A percentile compares a stretch with the other conserved stretches of the same genome.
phyloP scores from a whole-genome alignment of 53 echinoderm and acorn worm species.

The Echinometra lucunter region DNA sequence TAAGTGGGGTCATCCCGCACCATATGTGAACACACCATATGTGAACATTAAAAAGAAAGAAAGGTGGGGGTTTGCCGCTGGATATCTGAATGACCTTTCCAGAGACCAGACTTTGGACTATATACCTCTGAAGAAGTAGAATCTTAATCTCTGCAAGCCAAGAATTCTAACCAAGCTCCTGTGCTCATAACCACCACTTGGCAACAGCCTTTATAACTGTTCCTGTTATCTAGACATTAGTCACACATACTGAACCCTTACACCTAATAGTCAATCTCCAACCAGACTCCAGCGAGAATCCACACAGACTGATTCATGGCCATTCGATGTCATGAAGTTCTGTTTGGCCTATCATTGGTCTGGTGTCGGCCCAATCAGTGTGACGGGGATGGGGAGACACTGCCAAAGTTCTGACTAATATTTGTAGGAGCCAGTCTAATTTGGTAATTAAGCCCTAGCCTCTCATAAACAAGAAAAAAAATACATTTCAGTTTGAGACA shows the following conservation, averaged over 20 bases:
- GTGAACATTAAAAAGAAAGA: too few relatives aligned
- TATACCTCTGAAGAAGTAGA: background rate
- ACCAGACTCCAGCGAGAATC: background rate
- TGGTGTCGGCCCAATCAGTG: too few relatives aligned
- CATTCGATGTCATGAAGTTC: too few relatives aligned
- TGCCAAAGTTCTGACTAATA: background rate
- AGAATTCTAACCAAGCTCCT: background rate
- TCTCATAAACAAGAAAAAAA: background rate
- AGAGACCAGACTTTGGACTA: background rate
- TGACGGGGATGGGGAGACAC: background rate
- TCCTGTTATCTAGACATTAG: background rate
- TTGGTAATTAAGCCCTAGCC: slow-evolving; percentile 6
- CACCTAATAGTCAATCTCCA: too few relatives aligned
- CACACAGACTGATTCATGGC: background rate
- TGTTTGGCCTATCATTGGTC: too few relatives aligned
- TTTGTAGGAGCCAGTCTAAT: background rate
- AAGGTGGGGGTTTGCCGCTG: too few relatives aligned
- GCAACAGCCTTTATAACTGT: background rate
- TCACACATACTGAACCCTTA: background rate
- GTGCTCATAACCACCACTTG: slow-evolving; percentile 34
- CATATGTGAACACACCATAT: too few relatives aligned
- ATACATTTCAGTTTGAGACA: background rate
- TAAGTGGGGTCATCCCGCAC: too few relatives aligned
- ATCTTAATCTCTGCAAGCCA: background rate
- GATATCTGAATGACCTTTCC: background rate